Conservation (phyloP, 2,797 vertebrate species). For the Rousettus madagascariensis region DNA sequence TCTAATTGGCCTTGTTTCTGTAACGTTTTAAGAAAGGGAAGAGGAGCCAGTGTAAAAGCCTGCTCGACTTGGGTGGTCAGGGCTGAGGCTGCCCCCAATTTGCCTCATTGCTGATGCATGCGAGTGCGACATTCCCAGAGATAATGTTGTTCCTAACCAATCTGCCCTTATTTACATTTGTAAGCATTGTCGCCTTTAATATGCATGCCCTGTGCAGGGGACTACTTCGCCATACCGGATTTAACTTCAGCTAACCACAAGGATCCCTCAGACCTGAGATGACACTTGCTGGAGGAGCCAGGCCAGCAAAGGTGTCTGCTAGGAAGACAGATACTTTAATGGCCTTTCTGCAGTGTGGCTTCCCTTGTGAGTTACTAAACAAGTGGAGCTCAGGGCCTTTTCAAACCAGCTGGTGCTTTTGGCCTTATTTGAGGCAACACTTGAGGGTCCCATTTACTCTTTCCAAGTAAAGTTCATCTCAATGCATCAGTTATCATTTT, state of each 20-base stretch:
- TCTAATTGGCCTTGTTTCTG: constrained; percentile 88
- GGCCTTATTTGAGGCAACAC: not conserved
- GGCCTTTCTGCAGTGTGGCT: not conserved
- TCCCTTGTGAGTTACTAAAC: not conserved
- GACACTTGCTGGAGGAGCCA: constrained; percentile 18
- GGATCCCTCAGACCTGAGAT: constrained; percentile 58
- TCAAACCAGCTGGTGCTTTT: not conserved
- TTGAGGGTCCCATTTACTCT: not conserved
- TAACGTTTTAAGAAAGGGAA: constrained; percentile 81
- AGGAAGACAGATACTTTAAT: not conserved
- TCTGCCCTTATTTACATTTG: constrained; percentile 86
- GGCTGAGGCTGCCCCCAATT: constrained; percentile 83
- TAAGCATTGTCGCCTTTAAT: constrained; percentile 83
- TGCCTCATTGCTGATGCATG: constrained; percentile 83
- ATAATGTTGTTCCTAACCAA: constrained; percentile 85
- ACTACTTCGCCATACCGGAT: constrained; percentile 62
- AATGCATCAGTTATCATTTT: not conserved
- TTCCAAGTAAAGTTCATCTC: constrained; percentile 46
- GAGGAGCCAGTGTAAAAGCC: constrained; percentile 84
- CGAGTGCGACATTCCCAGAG: constrained; percentile 79
- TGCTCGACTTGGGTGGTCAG: constrained; percentile 88
- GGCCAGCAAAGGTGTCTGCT: constrained; percentile 47
- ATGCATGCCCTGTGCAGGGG: constrained; percentile 77
- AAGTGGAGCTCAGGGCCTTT: not conserved
- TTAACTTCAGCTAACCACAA: constrained; percentile 59